A percentile compares a stretch with the other conserved stretches of the same genome.
Evolutionary conservation across 2,113 vertebrate species (phyloP).

Genomic region (Dolichotis patagonum): DNA sequence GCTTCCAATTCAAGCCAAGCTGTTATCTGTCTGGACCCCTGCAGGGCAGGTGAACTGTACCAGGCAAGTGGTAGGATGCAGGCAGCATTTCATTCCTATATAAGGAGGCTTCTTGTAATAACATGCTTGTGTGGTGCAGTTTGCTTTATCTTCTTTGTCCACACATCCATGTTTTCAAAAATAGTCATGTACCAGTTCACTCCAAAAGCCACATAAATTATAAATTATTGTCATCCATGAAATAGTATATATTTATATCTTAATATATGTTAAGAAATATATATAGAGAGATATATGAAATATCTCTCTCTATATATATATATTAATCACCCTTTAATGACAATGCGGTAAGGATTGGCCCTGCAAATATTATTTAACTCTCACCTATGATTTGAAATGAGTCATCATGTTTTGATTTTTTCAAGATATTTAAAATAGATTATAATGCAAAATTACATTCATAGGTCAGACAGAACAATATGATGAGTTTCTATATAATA

Average conservation of each 20-base stretch:
- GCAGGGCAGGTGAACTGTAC: background rate
- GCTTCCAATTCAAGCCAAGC: background rate
- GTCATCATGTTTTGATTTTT: background rate
- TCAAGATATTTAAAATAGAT: conserved; percentile 1
- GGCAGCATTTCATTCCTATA: background rate
- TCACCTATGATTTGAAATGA: conserved; percentile 36
- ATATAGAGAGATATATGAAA: too few relatives aligned
- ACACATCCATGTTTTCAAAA: background rate
- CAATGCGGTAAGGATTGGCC: background rate
- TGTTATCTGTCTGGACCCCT: background rate
- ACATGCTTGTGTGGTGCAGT: background rate
- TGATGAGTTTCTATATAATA: background rate
- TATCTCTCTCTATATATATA: background rate
- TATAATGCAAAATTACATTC: background rate
- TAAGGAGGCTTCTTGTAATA: background rate
- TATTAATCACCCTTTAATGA: conserved; percentile 1
- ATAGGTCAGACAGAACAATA: background rate
- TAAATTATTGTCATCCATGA: background rate
- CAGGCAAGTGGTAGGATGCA: background rate
- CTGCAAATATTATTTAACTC: conserved; percentile 10
- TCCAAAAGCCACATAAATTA: background rate
- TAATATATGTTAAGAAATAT: too few relatives aligned
- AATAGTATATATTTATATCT: background rate
- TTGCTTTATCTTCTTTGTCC: conserved; percentile 18
- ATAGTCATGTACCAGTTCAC: background rate